These are phyloP conservation scores for Bolinopsis microptera DNA, from an alignment of 37 sponge, comb jelly and placozoan genomes.

Conservation along the genomic window DNA sequence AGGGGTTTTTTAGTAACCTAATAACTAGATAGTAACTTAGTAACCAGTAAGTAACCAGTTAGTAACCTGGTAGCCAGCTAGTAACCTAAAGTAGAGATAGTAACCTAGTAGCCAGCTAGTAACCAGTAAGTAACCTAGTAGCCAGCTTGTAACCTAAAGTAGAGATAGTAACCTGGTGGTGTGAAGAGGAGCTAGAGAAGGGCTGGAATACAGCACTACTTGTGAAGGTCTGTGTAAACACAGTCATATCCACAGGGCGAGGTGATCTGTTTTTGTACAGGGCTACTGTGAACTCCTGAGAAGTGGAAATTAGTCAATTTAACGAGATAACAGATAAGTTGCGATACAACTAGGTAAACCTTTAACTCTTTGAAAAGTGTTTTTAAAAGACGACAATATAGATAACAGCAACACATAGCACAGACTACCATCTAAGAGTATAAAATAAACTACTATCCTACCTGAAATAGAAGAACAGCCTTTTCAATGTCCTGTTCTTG, in stretches of 20 bases:
- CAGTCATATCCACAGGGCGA: neutral
- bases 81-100: too few relatives aligned
- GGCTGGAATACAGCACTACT: neutral
- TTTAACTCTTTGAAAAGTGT: too few relatives aligned
- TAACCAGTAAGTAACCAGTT: too few relatives aligned
- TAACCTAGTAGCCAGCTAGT: too few relatives aligned
- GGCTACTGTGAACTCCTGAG: slow-evolving; percentile 32
- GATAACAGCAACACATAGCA: too few relatives aligned
- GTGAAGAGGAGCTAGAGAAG: neutral
- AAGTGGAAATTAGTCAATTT: neutral
- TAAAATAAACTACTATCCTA: neutral
- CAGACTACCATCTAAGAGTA: too few relatives aligned
- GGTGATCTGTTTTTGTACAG: slow-evolving; percentile 31
- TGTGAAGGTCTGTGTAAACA: neutral
- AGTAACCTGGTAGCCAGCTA: too few relatives aligned
- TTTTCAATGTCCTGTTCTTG: slow-evolving; percentile 4
- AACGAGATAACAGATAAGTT: neutral
- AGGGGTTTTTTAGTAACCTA: neutral
- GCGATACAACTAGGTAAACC: too few relatives aligned
- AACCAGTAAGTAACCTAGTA: too few relatives aligned
- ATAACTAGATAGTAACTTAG: neutral
- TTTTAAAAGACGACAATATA: too few relatives aligned
- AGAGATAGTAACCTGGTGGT: neutral
- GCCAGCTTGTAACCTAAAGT: too few relatives aligned
- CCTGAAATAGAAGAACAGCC: slow-evolving; percentile 18